Evolutionary conservation across 2,888 invertebrate species (phyloP).

Genomic region (Cordilura impudica): DNA sequence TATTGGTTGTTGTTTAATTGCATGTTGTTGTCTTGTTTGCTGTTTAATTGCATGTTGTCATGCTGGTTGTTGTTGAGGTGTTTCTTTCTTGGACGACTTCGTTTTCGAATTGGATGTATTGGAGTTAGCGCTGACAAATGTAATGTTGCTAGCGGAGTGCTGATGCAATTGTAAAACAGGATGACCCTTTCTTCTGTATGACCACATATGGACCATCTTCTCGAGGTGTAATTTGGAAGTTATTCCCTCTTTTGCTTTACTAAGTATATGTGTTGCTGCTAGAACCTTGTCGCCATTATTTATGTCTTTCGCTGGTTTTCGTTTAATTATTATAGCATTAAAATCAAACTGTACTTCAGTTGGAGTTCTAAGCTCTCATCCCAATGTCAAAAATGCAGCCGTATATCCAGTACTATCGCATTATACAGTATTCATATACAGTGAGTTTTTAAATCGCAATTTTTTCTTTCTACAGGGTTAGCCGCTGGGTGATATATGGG

Average conservation of each 20-base stretch:
- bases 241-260: constrained; percentile 20
- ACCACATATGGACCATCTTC: background rate
- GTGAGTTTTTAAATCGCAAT: background rate
- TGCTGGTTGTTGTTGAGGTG: no score
- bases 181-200: no score
- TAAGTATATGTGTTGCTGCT: constrained; percentile 10
- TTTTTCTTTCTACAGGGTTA: constrained; percentile 68
- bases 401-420: constrained; percentile 8
- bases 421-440: constrained; percentile 12
- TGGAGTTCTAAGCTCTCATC: constrained; percentile 68
- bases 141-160: no score
- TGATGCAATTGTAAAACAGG: no score
- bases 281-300: constrained; percentile 18
- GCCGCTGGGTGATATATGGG: constrained; percentile 72
- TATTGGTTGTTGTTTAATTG: no score
- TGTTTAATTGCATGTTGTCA: no score
- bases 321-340: constrained; percentile 55
- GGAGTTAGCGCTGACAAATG: no score
- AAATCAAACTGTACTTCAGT: constrained; percentile 67
- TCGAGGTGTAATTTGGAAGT: constrained; percentile 55
- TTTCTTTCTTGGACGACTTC: no score
- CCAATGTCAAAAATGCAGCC: constrained; percentile 66
- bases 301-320: background rate
- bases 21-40: no score
- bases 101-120: no score